Conservation (phyloP, 2,888 invertebrate species). For the Nebria salina region DNA sequence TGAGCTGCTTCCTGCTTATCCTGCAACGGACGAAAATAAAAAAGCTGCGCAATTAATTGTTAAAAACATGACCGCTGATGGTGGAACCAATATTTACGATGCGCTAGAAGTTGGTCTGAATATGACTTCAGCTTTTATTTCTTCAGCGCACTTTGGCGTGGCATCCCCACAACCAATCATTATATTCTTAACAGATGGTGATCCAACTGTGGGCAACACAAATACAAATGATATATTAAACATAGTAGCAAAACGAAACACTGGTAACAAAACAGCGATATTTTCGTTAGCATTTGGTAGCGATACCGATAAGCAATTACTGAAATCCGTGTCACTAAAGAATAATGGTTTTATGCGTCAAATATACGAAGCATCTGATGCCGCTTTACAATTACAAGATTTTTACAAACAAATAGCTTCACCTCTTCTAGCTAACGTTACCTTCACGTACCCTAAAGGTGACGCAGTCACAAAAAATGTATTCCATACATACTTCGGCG, state of each 20-base stretch:
- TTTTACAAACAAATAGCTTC: conserved; percentile 62
- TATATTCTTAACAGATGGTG: conserved; percentile 55
- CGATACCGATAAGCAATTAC: conserved; percentile 61
- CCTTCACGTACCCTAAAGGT: conserved; percentile 56
- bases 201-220: conserved; percentile 54
- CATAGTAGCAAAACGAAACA: conserved; percentile 17
- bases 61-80: conserved; percentile 63
- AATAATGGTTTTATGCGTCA: conserved; percentile 62
- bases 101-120: conserved; percentile 64
- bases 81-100: conserved; percentile 70
- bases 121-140: conserved; percentile 55
- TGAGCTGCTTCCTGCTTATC: conserved; percentile 62
- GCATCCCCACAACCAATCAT: conserved; percentile 62
- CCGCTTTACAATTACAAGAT: conserved; percentile 60
- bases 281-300: conserved; percentile 63
- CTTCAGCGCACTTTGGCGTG: conserved; percentile 57
- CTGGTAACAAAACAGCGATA: conserved; percentile 52
- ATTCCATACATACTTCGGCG: conserved; percentile 67
- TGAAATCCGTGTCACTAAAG: conserved; percentile 60
- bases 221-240: conserved; percentile 24
- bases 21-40: conserved; percentile 64
- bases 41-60: conserved; percentile 66
- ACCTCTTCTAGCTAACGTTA: conserved; percentile 61
- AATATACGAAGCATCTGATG: conserved; percentile 62
- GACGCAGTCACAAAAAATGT: conserved; percentile 54